These are phyloP conservation scores for Metalampra italica DNA, from an alignment of 2,888 invertebrate species.

Conservation along the genomic window DNA sequence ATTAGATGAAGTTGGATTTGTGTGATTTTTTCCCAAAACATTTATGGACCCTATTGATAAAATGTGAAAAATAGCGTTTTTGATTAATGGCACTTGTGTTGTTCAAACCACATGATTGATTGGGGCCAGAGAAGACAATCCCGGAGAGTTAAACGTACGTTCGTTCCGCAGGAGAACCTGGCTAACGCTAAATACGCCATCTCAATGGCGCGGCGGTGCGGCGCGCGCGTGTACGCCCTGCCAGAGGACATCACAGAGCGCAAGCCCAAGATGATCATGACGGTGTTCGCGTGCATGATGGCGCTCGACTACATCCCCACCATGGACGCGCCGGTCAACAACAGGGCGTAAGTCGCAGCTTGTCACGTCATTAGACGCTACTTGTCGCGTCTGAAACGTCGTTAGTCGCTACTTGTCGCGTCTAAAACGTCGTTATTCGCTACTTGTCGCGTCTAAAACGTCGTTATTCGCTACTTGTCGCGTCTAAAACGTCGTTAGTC, in stretches of 20 bases:
- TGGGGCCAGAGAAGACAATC: too few relatives aligned
- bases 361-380: neutral
- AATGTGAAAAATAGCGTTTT: too few relatives aligned
- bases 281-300: conserved; percentile 99
- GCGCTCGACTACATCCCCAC: conserved; percentile 96
- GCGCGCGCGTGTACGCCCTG: conserved; percentile 97
- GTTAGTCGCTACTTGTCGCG: too few relatives aligned
- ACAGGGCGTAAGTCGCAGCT: conserved; percentile 42
- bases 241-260: conserved; percentile 99
- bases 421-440: conserved; percentile 48
- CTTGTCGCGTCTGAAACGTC: too few relatives aligned
- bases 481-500: too few relatives aligned
- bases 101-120: too few relatives aligned
- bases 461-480: too few relatives aligned
- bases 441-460: neutral
- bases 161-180: conserved; percentile 85
- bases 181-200: conserved; percentile 99
- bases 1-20: too few relatives aligned
- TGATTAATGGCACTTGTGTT: too few relatives aligned
- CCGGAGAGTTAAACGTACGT: too few relatives aligned
- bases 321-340: conserved; percentile 80
- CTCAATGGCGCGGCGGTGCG: conserved; percentile 97
- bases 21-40: too few relatives aligned
- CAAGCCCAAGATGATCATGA: conserved; percentile 99
- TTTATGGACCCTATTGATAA: too few relatives aligned